These are phyloP conservation scores for Gallinago solitaria DNA, from an alignment of 2,797 vertebrate genomes.

Conservation along the genomic window DNA sequence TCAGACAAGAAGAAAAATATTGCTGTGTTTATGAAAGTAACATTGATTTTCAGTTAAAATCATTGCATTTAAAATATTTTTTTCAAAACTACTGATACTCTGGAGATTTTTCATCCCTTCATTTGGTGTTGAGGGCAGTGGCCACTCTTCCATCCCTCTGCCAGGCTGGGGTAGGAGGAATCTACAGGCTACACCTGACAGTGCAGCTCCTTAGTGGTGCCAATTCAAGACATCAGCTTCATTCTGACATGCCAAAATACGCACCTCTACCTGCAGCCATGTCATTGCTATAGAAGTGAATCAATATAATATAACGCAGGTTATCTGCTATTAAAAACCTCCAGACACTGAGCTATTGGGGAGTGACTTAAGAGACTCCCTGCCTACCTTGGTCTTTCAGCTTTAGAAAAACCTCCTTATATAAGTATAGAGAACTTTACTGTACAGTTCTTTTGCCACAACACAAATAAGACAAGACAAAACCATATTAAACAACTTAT, in stretches of 20 bases:
- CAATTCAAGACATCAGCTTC: neutral
- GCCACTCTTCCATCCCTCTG: neutral
- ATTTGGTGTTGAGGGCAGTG: neutral
- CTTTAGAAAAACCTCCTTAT: neutral
- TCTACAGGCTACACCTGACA: neutral
- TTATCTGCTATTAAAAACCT: neutral
- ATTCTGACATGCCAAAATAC: neutral
- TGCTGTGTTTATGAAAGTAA: neutral
- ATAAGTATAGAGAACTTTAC: neutral
- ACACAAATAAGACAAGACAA: neutral
- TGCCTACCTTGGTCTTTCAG: neutral
- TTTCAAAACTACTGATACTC: neutral
- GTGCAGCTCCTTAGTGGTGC: neutral
- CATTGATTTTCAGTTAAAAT: neutral
- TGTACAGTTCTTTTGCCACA: neutral
- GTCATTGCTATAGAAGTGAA: neutral
- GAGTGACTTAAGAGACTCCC: neutral
- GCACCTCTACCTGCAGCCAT: neutral
- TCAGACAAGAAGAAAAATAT: neutral
- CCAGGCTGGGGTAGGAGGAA: fast-evolving
- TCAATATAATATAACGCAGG: neutral
- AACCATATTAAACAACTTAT: neutral
- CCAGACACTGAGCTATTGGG: neutral
- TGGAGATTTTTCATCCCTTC: neutral
- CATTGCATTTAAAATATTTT: neutral